Percentiles rank a stretch among this genome's conserved stretches.
These are phyloP conservation scores for Rhynchonycteris naso DNA, from an alignment of 2,797 vertebrate genomes.

Conservation along the genomic window DNA sequence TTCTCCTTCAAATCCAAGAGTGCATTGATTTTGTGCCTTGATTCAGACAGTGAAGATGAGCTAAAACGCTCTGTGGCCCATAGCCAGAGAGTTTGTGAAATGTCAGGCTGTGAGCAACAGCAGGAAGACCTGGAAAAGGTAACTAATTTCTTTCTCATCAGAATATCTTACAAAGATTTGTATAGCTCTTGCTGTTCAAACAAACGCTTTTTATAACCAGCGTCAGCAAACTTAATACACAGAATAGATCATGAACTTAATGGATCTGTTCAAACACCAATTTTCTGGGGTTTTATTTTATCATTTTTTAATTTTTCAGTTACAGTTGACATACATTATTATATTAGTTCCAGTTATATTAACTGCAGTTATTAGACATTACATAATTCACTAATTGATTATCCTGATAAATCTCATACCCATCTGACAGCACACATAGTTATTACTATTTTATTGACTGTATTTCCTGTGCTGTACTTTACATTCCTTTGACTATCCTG, in stretches of 20 bases:
- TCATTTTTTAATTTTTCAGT: not conserved
- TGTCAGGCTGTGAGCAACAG: conserved; percentile 85
- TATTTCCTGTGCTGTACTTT: not conserved
- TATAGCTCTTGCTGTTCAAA: conserved; percentile 10
- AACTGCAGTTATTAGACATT: not conserved
- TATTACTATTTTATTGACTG: not conserved
- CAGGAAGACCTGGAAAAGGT: conserved; percentile 89
- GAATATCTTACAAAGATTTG: conserved; percentile 15
- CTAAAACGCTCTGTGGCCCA: conserved; percentile 88
- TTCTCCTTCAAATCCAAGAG: conserved; percentile 90
- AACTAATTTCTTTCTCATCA: conserved; percentile 61
- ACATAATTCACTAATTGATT: not conserved
- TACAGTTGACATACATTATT: not conserved
- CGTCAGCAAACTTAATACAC: not conserved
- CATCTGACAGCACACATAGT: not conserved
- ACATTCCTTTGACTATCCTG: not conserved
- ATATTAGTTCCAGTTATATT: not conserved
- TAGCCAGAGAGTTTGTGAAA: conserved; percentile 89
- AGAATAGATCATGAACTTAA: conserved; percentile 15
- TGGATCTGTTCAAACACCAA: not conserved
- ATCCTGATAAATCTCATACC: not conserved
- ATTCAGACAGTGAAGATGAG: conserved; percentile 98
- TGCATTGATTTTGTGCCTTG: conserved; percentile 85
- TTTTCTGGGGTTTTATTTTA: not conserved
- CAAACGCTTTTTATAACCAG: conserved; percentile 23